These are phyloP conservation scores for Metacarcinus magister DNA, from an alignment of 2,888 invertebrate species.

Conservation along the genomic window DNA sequence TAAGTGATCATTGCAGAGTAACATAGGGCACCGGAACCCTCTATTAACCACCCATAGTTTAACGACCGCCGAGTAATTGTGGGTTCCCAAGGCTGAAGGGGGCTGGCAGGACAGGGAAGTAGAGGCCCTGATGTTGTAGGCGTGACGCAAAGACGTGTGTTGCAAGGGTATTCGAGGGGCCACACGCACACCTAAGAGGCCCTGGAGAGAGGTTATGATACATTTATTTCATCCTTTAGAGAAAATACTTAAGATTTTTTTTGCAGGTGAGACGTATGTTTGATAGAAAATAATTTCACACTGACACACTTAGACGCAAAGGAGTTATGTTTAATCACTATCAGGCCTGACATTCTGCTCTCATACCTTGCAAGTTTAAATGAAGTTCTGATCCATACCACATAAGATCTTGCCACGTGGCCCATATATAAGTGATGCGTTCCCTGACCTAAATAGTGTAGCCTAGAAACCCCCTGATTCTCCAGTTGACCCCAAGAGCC, in stretches of 20 bases:
- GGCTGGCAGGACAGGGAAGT: not conserved
- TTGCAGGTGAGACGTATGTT: not conserved
- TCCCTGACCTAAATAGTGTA: constrained; percentile 44
- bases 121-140: not conserved
- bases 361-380: not conserved
- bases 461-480: not conserved
- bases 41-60: constrained; percentile 21
- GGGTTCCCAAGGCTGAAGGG: constrained; percentile 63
- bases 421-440: not conserved
- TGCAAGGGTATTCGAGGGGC: not conserved
- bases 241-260: not conserved
- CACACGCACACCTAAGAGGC: not conserved
- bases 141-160: not conserved
- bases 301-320: not conserved
- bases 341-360: not conserved
- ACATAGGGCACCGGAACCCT: constrained; percentile 29
- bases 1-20: not conserved
- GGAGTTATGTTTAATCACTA: not conserved
- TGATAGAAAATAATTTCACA: not conserved
- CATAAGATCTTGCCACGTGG: not conserved
- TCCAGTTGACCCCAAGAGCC: not conserved
- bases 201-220: not conserved
- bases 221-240: not conserved
- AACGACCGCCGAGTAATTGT: constrained; percentile 61
- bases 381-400: not conserved